phyloP scores from a whole-genome alignment of 2,888 invertebrate species.

The Cataglyphis albicans region DNA sequence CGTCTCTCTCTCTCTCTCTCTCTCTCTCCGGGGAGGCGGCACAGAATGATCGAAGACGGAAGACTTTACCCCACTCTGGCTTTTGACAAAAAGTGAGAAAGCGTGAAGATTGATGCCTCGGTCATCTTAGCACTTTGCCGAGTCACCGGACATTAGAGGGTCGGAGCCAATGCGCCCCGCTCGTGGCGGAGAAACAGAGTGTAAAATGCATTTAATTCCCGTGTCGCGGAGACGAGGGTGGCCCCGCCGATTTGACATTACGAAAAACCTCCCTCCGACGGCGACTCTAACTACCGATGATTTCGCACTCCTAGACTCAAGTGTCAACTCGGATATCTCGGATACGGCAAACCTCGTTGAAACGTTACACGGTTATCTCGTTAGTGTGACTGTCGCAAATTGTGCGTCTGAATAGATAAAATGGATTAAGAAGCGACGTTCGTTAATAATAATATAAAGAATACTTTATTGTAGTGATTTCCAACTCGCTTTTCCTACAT shows the following conservation, averaged over 20 bases:
- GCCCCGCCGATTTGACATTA: conserved; percentile 44
- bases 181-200: conserved; percentile 77
- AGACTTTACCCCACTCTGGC: conserved; percentile 62
- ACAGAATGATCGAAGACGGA: conserved; percentile 54
- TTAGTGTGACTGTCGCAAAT: conserved; percentile 19
- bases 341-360: conserved; percentile 59
- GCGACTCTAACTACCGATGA: conserved; percentile 60
- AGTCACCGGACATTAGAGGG: conserved; percentile 83
- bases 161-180: conserved; percentile 61
- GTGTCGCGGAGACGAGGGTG: conserved; percentile 76
- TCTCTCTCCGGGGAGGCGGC: conserved; percentile 4
- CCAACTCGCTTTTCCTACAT: background rate
- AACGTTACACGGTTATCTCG: conserved; percentile 57
- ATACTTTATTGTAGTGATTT: background rate
- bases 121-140: conserved; percentile 82
- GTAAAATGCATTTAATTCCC: conserved; percentile 83
- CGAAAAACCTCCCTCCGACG: conserved; percentile 62
- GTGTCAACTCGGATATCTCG: conserved; percentile 63
- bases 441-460: background rate
- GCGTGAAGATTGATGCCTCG: conserved; percentile 82
- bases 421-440: background rate
- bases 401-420: background rate
- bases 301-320: conserved; percentile 68
- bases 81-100: conserved; percentile 79
- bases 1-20: conserved; percentile 23